These are phyloP conservation scores for Pemphigus obesinymphae DNA, from an alignment of 1,140 invertebrate species.

Conservation along the genomic window DNA sequence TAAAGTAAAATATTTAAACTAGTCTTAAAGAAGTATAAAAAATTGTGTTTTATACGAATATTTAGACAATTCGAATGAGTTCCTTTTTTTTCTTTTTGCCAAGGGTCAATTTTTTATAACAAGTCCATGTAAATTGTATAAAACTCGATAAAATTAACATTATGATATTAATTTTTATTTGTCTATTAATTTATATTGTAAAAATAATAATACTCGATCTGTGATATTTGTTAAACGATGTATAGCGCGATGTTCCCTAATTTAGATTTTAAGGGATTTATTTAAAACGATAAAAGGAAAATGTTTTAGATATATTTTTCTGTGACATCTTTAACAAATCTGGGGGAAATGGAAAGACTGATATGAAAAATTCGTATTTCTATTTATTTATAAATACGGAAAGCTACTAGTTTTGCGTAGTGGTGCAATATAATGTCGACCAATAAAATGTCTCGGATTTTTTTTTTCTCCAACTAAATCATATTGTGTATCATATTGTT, in stretches of 20 bases:
- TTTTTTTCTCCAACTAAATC: slow-evolving; percentile 41
- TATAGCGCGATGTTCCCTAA: slow-evolving; percentile 41
- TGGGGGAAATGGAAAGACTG: slow-evolving; percentile 41
- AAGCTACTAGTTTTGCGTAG: slow-evolving; percentile 41
- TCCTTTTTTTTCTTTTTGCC: slow-evolving; percentile 40
- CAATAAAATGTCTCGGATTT: slow-evolving; percentile 39
- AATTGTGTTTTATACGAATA: slow-evolving; percentile 41
- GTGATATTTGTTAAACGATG: slow-evolving; percentile 42
- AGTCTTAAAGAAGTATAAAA: slow-evolving; percentile 40
- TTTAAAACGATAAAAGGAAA: slow-evolving; percentile 38
- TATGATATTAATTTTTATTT: slow-evolving; percentile 42
- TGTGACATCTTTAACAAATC: slow-evolving; percentile 42
- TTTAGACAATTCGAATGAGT: slow-evolving; percentile 39
- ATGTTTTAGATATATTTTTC: slow-evolving; percentile 40
- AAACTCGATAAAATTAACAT: slow-evolving; percentile 42
- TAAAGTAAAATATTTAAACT: slow-evolving; percentile 39
- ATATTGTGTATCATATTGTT: slow-evolving; percentile 41
- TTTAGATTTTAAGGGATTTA: slow-evolving; percentile 42
- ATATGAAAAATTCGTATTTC: slow-evolving; percentile 41
- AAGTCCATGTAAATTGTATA: slow-evolving; percentile 42
- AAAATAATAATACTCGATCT: slow-evolving; percentile 42
- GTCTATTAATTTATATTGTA: slow-evolving; percentile 42
- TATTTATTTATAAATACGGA: slow-evolving; percentile 34
- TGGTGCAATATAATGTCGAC: slow-evolving; percentile 42
- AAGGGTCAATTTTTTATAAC: slow-evolving; percentile 42